Evolutionary conservation across 2,113 vertebrate genomes (phyloP).

Genomic region (Rattus rattus): DNA sequence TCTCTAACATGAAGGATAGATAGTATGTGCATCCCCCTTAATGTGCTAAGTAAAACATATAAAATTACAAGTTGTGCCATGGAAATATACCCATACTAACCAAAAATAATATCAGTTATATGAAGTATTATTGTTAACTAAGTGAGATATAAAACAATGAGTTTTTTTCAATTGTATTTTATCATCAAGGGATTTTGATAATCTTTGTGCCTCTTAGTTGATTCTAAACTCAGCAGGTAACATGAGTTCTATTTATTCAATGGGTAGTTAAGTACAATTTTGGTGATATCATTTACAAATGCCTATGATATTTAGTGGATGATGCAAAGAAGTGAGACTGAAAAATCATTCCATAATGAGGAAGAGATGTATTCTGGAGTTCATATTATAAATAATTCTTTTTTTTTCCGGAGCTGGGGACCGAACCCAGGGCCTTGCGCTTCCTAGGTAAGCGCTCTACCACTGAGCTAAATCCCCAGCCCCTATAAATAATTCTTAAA

Average conservation of each 20-base stretch:
- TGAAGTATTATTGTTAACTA: background rate
- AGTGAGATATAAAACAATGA: background rate
- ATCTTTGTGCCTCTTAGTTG: background rate
- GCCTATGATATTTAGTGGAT: background rate
- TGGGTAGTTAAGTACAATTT: background rate
- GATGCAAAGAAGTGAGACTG: background rate
- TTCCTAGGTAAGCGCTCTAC: too few relatives aligned
- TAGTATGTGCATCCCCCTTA: too few relatives aligned
- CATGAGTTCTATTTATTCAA: background rate
- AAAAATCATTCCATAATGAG: background rate
- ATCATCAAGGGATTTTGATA: background rate
- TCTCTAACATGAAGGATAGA: too few relatives aligned
- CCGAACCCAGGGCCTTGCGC: too few relatives aligned
- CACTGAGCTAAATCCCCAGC: too few relatives aligned
- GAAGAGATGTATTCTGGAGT: background rate
- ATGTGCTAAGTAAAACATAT: too few relatives aligned
- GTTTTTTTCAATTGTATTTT: background rate
- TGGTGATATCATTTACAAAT: background rate
- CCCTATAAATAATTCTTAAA: background rate
- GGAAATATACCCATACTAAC: too few relatives aligned
- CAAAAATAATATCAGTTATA: too few relatives aligned
- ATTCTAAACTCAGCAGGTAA: background rate
- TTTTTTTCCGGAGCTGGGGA: too few relatives aligned
- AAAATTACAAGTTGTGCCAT: too few relatives aligned
- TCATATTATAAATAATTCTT: background rate